Conservation (phyloP, 2,888 invertebrate genomes). For the Diplazon laetatorius region DNA sequence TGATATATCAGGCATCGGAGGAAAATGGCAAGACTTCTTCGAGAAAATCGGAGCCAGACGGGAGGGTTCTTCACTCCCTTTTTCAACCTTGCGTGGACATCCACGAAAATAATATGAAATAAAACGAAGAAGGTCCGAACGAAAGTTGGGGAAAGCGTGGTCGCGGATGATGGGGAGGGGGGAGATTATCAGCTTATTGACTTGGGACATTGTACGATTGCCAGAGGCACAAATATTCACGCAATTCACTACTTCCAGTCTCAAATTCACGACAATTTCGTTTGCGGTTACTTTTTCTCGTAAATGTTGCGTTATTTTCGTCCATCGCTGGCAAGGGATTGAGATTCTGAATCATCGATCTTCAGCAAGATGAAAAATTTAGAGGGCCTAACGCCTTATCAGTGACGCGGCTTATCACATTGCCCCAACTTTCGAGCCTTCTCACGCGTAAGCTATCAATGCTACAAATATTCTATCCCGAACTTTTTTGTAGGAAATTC, state of each 20-base stretch:
- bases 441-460: no score
- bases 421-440: no score
- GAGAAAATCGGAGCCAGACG: conserved; percentile 9
- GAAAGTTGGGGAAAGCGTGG: conserved; percentile 33
- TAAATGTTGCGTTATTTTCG: neutral
- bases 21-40: conserved; percentile 14
- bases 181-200: conserved; percentile 72
- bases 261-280: conserved; percentile 26
- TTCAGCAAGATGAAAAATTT: no score
- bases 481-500: no score
- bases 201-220: conserved; percentile 50
- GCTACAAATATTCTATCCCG: no score
- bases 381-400: no score
- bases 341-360: no score
- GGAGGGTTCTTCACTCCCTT: conserved; percentile 43
- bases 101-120: no score
- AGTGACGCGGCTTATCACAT: no score
- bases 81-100: conserved; percentile 48
- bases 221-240: conserved; percentile 29
- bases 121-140: no score
- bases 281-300: conserved; percentile 10
- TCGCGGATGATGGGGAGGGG: conserved; percentile 66
- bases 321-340: no score
- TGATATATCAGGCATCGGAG: conserved; percentile 39
- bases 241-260: conserved; percentile 20